Conservation (phyloP, 2,888 invertebrate genomes). For the Polymixis lichenea region DNA sequence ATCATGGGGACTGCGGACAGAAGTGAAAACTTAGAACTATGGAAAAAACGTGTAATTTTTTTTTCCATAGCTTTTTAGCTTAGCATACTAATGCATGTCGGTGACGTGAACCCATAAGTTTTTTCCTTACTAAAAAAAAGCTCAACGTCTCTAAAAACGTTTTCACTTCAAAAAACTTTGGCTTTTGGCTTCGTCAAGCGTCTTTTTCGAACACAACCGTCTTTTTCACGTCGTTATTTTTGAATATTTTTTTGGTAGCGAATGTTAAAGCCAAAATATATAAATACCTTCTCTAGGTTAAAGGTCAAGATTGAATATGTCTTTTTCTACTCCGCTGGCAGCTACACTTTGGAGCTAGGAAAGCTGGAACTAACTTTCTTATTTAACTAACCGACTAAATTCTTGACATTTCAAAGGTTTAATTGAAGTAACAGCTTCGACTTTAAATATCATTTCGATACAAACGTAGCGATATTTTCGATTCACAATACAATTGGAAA, state of each 20-base stretch:
- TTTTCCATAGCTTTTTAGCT: too few species aligned
- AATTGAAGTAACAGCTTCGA: conserved; percentile 27
- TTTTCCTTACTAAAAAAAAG: too few species aligned
- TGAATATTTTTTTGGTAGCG: neutral
- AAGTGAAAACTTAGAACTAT: too few species aligned
- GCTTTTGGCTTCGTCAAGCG: neutral
- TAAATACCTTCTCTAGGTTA: neutral
- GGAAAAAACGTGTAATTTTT: too few species aligned
- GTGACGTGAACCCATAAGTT: too few species aligned
- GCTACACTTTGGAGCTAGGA: conserved; percentile 17
- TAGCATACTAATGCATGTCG: too few species aligned
- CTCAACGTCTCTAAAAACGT: too few species aligned
- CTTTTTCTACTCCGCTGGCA: neutral
- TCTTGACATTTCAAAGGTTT: conserved; percentile 27
- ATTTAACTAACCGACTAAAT: conserved; percentile 14
- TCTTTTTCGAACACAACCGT: too few species aligned
- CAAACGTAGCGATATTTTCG: neutral
- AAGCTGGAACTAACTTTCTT: conserved; percentile 15
- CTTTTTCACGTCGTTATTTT: neutral
- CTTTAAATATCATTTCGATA: neutral
- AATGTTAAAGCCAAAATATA: neutral
- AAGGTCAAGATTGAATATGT: neutral
- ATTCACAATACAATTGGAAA: conserved; percentile 2
- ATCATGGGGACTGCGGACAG: neutral
- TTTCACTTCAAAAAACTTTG: too few species aligned